These are phyloP conservation scores for Scortum barcoo DNA, from an alignment of 2,113 vertebrate species.

Conservation along the genomic window DNA sequence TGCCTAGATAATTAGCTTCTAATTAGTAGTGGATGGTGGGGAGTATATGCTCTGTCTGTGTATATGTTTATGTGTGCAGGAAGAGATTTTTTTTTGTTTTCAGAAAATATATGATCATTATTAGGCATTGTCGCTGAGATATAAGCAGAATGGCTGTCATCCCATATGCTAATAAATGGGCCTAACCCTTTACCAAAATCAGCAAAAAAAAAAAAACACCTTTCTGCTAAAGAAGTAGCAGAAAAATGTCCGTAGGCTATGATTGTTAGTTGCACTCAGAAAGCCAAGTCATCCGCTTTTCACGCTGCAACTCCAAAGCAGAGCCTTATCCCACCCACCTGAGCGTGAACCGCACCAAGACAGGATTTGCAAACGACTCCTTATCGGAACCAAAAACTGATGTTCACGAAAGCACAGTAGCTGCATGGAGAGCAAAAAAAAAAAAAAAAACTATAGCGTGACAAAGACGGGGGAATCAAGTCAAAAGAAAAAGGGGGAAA, in stretches of 20 bases:
- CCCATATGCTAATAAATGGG: neutral
- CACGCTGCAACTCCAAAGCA: no score
- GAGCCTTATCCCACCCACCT: neutral
- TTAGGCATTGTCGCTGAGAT: constrained; percentile 9
- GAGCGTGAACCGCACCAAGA: neutral
- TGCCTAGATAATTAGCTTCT: constrained; percentile 91
- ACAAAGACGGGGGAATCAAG: neutral
- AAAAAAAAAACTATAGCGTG: no score
- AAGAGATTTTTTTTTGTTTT: constrained; percentile 32
- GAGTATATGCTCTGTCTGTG: constrained; percentile 59
- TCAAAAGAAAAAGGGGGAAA: neutral
- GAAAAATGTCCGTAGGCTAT: no score
- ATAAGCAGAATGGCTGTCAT: neutral
- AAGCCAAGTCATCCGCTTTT: no score
- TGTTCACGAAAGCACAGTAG: neutral
- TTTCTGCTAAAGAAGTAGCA: neutral
- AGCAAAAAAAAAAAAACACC: neutral
- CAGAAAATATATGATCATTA: constrained; percentile 66
- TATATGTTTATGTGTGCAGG: constrained; percentile 62
- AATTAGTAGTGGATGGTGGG: constrained; percentile 90
- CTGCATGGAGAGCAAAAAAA: neutral
- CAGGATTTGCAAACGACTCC: no score
- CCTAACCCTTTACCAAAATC: neutral
- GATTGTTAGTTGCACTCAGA: neutral
- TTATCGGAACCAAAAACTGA: neutral